Conservation (phyloP, 2,113 vertebrate genomes). For the Xenus cinereus region DNA sequence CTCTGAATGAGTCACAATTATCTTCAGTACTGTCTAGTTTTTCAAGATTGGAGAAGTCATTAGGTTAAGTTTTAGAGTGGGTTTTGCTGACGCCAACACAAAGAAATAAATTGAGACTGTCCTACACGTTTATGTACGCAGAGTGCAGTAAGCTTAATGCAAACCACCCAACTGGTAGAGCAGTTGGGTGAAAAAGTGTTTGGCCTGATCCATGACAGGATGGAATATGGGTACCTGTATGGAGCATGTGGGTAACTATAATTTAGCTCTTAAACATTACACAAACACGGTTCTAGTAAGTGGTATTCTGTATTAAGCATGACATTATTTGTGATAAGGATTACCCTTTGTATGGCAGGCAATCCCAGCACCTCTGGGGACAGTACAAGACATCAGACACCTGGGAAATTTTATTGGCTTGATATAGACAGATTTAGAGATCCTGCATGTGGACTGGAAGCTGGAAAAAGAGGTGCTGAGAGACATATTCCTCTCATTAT, state of each 20-base stretch:
- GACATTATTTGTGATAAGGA: background rate
- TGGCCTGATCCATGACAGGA: background rate
- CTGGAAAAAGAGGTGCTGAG: background rate
- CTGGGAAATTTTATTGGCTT: background rate
- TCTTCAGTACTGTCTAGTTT: slow-evolving; percentile 30
- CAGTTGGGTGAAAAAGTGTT: background rate
- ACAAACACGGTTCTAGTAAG: background rate
- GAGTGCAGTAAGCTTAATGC: background rate
- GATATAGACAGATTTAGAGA: background rate
- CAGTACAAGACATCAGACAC: background rate
- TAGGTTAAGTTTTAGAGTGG: slow-evolving; percentile 53
- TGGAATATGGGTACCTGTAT: background rate
- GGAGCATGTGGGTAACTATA: background rate
- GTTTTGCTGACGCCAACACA: slow-evolving; percentile 47
- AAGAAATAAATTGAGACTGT: slow-evolving; percentile 16
- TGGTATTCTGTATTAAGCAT: background rate
- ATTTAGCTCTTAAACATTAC: background rate
- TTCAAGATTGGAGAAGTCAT: slow-evolving; percentile 52
- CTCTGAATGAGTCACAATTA: slow-evolving; percentile 54
- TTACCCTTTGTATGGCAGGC: background rate
- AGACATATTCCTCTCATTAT: background rate
- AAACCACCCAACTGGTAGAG: background rate
- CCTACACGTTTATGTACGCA: slow-evolving; percentile 15
- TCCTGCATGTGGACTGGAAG: background rate
- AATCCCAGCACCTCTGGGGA: background rate